Percentiles rank a stretch among this genome's conserved stretches.
phyloP scores from a whole-genome alignment of 2,888 invertebrate genomes.

The Eugnorisma glareosa region DNA sequence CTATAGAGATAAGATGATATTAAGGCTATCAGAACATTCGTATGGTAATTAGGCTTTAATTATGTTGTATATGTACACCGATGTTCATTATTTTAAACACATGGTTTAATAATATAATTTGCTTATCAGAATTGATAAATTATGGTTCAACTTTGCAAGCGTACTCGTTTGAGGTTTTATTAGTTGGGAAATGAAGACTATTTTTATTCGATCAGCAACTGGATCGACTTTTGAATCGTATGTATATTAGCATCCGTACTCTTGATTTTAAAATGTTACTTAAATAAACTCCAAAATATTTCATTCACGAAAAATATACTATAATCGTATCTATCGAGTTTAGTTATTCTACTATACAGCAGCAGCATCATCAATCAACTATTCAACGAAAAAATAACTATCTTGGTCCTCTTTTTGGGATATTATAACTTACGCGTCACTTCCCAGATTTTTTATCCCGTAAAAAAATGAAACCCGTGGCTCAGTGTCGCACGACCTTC shows the following conservation, averaged over 20 bases:
- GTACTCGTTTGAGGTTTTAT: constrained; percentile 20
- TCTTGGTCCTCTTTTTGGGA: constrained; percentile 57
- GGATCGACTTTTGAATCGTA: not conserved
- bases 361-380: constrained; percentile 63
- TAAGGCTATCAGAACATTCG: constrained; percentile 64
- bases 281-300: constrained; percentile 13
- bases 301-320: constrained; percentile 33
- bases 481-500: constrained; percentile 79
- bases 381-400: constrained; percentile 54
- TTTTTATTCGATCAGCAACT: not conserved
- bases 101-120: constrained; percentile 47
- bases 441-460: constrained; percentile 59
- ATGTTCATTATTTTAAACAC: constrained; percentile 61
- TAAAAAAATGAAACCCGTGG: constrained; percentile 68
- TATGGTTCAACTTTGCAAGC: constrained; percentile 16
- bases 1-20: constrained; percentile 58
- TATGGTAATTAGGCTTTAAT: constrained; percentile 69
- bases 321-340: constrained; percentile 5
- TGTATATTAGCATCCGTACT: not conserved
- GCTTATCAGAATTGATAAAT: constrained; percentile 52
- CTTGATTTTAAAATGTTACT: constrained; percentile 8
- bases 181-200: not conserved
- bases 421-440: constrained; percentile 63
- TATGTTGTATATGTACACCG: constrained; percentile 63
- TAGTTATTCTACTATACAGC: constrained; percentile 49